phyloP scores from a whole-genome alignment of 2,888 invertebrate species.

The Exephanes ischioxanthus region DNA sequence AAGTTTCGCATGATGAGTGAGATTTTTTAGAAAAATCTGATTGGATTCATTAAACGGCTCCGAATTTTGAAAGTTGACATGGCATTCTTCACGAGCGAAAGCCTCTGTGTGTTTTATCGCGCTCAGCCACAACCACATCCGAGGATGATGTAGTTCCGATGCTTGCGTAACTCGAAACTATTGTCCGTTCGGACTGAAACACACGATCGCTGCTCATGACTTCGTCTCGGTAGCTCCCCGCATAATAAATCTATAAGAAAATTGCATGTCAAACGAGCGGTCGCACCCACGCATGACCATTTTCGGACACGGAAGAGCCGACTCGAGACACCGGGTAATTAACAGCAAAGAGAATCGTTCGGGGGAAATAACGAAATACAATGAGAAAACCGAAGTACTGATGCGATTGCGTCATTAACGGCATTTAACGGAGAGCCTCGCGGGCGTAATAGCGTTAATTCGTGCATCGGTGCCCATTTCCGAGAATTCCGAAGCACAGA shows the following conservation, averaged over 20 bases:
- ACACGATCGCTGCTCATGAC: slow-evolving; percentile 38
- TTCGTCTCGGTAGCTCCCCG: slow-evolving; percentile 51
- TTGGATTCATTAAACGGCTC: no score
- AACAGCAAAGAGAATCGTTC: slow-evolving; percentile 33
- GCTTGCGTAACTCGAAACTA: slow-evolving; percentile 62
- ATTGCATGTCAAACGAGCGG: slow-evolving; percentile 13
- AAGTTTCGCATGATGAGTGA: no score
- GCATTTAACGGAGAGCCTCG: slow-evolving; percentile 44
- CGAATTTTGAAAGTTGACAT: no score
- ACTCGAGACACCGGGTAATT: slow-evolving; percentile 38
- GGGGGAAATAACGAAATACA: slow-evolving; percentile 60
- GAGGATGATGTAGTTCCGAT: slow-evolving; percentile 66
- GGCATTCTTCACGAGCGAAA: neutral
- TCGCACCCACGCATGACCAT: slow-evolving; percentile 61
- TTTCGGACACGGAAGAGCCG: slow-evolving; percentile 43
- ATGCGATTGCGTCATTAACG: slow-evolving; percentile 69
- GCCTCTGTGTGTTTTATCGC: neutral
- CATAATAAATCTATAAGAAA: slow-evolving; percentile 63
- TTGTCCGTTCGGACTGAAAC: slow-evolving; percentile 24
- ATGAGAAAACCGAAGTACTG: slow-evolving; percentile 69
- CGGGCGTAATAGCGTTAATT: slow-evolving; percentile 56
- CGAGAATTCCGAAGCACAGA: slow-evolving; percentile 24
- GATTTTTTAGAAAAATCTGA: no score
- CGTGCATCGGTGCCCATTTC: slow-evolving; percentile 58
- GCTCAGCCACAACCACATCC: slow-evolving; percentile 17